A percentile compares a stretch with the other conserved stretches of the same genome.
These are phyloP conservation scores for Anoplolepis gracilipes DNA, from an alignment of 1,140 invertebrate species.

Conservation along the genomic window DNA sequence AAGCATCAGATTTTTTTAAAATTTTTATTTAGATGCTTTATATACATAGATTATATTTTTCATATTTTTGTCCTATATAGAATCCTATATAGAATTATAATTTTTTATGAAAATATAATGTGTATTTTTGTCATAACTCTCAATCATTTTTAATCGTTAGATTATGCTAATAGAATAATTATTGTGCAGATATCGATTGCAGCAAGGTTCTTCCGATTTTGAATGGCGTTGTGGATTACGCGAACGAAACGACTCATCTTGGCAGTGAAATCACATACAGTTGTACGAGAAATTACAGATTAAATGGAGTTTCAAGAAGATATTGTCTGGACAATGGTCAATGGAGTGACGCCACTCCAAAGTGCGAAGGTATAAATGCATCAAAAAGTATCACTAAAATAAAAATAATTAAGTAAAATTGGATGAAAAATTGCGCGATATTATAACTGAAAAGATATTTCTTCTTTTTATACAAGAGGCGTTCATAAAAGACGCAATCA, in stretches of 20 bases:
- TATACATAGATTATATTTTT: not conserved
- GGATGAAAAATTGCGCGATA: not conserved
- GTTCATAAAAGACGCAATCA: not conserved
- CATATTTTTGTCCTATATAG: no score
- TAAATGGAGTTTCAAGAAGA: conserved; percentile 90
- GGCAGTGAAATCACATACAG: conserved; percentile 92
- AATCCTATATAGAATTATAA: not conserved
- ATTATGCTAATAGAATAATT: conserved; percentile 15
- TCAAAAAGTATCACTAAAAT: no score
- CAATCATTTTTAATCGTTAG: not conserved
- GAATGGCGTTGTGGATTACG: conserved; percentile 92
- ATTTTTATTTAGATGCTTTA: not conserved
- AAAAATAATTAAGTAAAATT: no score
- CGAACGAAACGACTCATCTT: conserved; percentile 92
- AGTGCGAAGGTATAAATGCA: conserved; percentile 92
- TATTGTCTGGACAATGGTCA: conserved; percentile 91
- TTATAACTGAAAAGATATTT: not conserved
- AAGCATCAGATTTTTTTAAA: not conserved
- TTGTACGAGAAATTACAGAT: conserved; percentile 92
- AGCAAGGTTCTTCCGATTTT: conserved; percentile 92
- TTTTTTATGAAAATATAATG: not conserved
- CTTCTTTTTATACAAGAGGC: not conserved
- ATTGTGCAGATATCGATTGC: conserved; percentile 93
- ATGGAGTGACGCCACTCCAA: conserved; percentile 94
- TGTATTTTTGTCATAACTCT: not conserved